Conservation (phyloP, 2,888 invertebrate species). For the Xylota sylvarum region DNA sequence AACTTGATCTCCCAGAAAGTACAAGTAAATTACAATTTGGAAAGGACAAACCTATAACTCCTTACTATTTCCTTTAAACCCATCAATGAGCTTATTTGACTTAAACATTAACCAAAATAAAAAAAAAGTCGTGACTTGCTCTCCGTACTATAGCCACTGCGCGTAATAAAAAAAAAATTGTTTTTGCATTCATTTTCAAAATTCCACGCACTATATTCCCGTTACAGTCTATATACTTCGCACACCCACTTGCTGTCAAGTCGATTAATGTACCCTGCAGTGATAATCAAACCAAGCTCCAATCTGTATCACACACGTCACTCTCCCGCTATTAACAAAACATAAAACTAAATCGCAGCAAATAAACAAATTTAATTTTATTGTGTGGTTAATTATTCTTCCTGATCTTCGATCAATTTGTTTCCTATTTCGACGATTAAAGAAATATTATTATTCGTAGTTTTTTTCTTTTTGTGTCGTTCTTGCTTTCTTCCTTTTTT, state of each 20-base stretch:
- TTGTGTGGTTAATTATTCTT: conserved; percentile 62
- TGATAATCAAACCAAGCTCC: conserved; percentile 62
- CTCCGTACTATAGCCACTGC: too few relatives aligned
- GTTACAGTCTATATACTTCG: conserved; percentile 8
- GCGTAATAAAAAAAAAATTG: too few relatives aligned
- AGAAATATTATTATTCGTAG: conserved; percentile 54
- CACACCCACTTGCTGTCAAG: conserved; percentile 29
- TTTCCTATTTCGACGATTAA: conserved; percentile 61
- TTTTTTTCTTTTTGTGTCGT: conserved; percentile 55
- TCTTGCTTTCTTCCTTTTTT: conserved; percentile 34
- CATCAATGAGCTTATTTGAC: too few relatives aligned
- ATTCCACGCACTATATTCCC: conserved; percentile 1
- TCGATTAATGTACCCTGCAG: background rate
- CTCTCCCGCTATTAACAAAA: conserved; percentile 37
- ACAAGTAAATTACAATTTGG: too few relatives aligned
- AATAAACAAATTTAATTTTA: conserved; percentile 59
- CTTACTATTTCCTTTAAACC: too few relatives aligned
- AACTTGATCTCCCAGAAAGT: too few relatives aligned
- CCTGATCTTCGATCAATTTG: conserved; percentile 56
- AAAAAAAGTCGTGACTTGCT: too few relatives aligned
- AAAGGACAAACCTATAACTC: too few relatives aligned
- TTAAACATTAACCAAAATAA: too few relatives aligned
- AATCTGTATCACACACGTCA: conserved; percentile 62
- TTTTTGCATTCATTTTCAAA: too few relatives aligned
- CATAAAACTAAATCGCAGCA: conserved; percentile 28